Evolutionary conservation across 2,888 invertebrate genomes (phyloP).

Genomic region (Candidula unifasciata): DNA sequence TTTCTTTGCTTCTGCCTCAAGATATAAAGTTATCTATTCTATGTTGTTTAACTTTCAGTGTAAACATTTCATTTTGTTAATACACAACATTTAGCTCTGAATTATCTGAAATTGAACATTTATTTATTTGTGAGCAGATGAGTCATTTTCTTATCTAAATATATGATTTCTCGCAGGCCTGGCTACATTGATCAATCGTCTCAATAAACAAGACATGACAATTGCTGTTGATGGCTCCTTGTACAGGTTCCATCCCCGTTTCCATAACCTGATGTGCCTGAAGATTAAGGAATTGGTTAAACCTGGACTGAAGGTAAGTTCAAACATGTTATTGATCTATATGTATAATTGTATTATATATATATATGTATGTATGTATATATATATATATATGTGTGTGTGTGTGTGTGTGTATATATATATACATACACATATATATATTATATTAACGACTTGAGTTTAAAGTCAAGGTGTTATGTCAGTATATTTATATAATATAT

Average conservation of each 20-base stretch:
- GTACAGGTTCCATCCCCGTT: constrained; percentile 96
- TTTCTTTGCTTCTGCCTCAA: neutral
- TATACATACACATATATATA: too few relatives aligned
- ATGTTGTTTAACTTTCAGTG: too few relatives aligned
- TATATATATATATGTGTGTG: too few relatives aligned
- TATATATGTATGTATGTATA: too few relatives aligned
- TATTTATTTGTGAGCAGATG: neutral
- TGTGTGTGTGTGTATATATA: too few relatives aligned
- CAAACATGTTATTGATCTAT: neutral
- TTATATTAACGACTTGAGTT: too few relatives aligned
- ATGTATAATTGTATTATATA: too few relatives aligned
- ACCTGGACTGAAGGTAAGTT: constrained; percentile 67
- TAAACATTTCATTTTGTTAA: too few relatives aligned
- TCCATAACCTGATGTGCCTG: constrained; percentile 79
- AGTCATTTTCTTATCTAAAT: neutral
- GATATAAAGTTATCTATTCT: too few relatives aligned
- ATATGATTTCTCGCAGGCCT: constrained; percentile 70
- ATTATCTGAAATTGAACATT: neutral
- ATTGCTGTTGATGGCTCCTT: constrained; percentile 98
- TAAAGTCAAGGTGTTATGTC: too few relatives aligned
- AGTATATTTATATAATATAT: too few relatives aligned
- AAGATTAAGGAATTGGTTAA: constrained; percentile 73
- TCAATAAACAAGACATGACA: constrained; percentile 90
- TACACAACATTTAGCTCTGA: too few relatives aligned
- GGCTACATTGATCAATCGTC: constrained; percentile 92